Percentiles rank a stretch among this genome's conserved stretches.
Evolutionary conservation across 2,113 vertebrate species (phyloP).

Genomic region (Aythya baeri): DNA sequence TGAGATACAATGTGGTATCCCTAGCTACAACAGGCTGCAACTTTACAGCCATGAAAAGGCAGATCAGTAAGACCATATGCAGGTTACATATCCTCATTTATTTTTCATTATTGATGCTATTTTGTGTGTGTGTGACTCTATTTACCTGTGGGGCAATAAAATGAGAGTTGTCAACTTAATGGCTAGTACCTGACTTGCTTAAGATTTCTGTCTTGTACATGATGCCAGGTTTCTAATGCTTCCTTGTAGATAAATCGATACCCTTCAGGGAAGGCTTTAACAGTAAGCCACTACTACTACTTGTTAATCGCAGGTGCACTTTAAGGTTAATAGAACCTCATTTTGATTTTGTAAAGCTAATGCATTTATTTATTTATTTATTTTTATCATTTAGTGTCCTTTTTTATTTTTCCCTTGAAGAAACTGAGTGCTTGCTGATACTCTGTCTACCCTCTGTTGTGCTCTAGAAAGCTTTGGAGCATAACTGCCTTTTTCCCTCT

Average conservation of each 20-base stretch:
- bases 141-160: not conserved
- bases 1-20: not conserved
- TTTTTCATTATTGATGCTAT: not conserved
- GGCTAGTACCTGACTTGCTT: not conserved
- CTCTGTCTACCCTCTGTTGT: conserved; percentile 30
- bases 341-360: not conserved
- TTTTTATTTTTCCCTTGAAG: conserved; percentile 54
- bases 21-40: not conserved
- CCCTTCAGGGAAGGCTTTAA: not conserved
- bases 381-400: not conserved
- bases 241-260: not conserved
- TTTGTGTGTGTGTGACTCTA: not conserved
- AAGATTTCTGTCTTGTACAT: not conserved
- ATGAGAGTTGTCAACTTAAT: not conserved
- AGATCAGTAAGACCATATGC: not conserved
- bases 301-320: conserved; percentile 4
- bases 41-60: not conserved
- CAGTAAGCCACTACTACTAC: not conserved
- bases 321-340: not conserved
- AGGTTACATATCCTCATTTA: not conserved
- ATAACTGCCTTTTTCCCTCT: not conserved
- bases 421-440: conserved; percentile 48
- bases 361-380: not conserved
- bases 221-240: not conserved
- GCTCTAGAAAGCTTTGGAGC: not conserved